These are phyloP conservation scores for Cetoscarus ocellatus DNA, from an alignment of 2,797 vertebrate genomes.

Conservation along the genomic window DNA sequence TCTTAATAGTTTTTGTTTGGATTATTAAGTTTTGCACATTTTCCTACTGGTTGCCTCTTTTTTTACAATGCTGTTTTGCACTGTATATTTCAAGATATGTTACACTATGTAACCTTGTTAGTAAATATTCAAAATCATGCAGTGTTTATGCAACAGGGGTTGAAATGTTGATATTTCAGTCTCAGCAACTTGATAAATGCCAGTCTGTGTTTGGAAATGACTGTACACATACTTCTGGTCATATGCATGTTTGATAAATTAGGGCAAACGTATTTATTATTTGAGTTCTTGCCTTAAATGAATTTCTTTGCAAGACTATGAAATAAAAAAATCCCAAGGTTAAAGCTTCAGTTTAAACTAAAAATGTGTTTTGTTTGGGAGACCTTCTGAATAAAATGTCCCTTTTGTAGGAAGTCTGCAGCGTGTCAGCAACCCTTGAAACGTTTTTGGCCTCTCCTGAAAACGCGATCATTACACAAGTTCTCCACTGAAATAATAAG, in stretches of 20 bases:
- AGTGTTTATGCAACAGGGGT: conserved; percentile 5
- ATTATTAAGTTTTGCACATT: too few relatives aligned
- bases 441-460: conserved; percentile 43
- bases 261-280: too few relatives aligned
- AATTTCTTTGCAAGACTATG: background rate
- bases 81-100: background rate
- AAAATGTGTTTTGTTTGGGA: conserved; percentile 9
- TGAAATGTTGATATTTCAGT: conserved; percentile 5
- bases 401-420: conserved; percentile 30
- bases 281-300: background rate
- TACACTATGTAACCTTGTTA: background rate
- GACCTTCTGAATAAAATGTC: too few relatives aligned
- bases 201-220: background rate
- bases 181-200: background rate
- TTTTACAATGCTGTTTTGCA: background rate
- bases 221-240: background rate
- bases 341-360: background rate
- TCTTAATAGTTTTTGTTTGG: too few relatives aligned
- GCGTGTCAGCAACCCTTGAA: conserved; percentile 25
- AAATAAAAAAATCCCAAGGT: conserved; percentile 25
- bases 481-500: conserved; percentile 29
- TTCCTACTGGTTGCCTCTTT: too few relatives aligned
- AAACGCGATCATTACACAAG: conserved; percentile 45
- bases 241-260: too few relatives aligned
- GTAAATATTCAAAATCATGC: background rate